Base-by-base conservation (phyloP, 37 sponge, comb jelly and placozoan species). In the Bolinopsis microptera region DNA sequence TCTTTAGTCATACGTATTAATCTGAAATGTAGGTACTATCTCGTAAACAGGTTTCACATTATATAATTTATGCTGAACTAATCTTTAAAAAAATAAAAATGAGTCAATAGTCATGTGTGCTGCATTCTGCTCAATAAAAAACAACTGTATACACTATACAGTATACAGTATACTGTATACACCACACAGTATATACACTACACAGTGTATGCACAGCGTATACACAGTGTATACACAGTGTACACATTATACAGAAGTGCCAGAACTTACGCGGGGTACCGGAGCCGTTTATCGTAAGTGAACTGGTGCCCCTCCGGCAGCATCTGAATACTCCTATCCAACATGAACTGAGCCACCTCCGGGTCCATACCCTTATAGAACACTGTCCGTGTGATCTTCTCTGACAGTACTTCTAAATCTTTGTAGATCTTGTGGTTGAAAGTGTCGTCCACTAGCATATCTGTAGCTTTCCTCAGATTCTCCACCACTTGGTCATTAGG, bases 221-320 rank as follows among this genome's bases (percentile, higher is more conserved):
- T n/a, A n/a, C n/a, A n/a, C n/a, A n/a, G n/a, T n/a, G n/a, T n/a
- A n/a, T n/a, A n/a, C n/a, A n/a, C n/a, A n/a, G n/a, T n/a, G n/a
- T n/a, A n/a, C n/a, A n/a, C n/a, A n/a, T n/a, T n/a, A n/a, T n/a
- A n/a, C n/a, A n/a, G n/a, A n/a, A n/a, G n/a, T n/a, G n/a, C n/a
- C n/a, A n/a, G n/a, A n/a, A 70, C 74, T n/a, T n/a, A 70, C 74
- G 82, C 82, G 35, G 82, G 82, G 82, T 80, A 80, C 37, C 82
- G 35, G 9, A 80, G 38, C 22, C 82, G 35, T 9, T 36, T 35
- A 22, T 80, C 82, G 38, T 80, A 80, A 3, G 82, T 80, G 30
- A 80, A 80, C 82, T 80, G 82, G 23, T 80, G 32, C 36, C 82
- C 82, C 35, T 35, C 38, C 38, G 82, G 82, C 38, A 35, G 9